These are phyloP conservation scores for Cerastis rubricosa DNA, from an alignment of 2,888 invertebrate species.

Conservation along the genomic window DNA sequence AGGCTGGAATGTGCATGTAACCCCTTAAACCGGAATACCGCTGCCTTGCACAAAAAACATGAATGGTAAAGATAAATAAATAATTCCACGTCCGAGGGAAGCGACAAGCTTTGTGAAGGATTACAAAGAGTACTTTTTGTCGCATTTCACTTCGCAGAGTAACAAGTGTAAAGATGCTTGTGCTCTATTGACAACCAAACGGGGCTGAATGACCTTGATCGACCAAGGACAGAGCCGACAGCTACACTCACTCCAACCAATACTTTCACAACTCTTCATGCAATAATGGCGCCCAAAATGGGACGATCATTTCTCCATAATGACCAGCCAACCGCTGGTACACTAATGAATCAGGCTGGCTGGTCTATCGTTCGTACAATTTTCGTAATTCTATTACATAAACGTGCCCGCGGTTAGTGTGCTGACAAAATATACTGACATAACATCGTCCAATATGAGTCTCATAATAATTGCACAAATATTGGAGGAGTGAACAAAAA, in stretches of 20 bases:
- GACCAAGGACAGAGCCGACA: constrained; percentile 12
- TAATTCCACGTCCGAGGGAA: background rate
- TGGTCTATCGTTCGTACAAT: constrained; percentile 54
- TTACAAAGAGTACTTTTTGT: background rate
- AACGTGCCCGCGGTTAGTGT: constrained; percentile 54
- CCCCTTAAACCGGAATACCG: background rate
- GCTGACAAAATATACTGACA: constrained; percentile 65
- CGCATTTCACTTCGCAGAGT: background rate
- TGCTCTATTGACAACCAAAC: too few species aligned
- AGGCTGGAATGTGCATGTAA: background rate
- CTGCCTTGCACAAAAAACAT: background rate
- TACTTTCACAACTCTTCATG: constrained; percentile 50
- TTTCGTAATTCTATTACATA: constrained; percentile 70
- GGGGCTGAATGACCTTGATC: constrained; percentile 24
- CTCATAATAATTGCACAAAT: constrained; percentile 38
- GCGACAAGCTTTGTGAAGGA: background rate
- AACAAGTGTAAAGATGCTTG: background rate
- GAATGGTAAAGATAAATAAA: background rate
- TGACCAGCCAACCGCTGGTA: constrained; percentile 25
- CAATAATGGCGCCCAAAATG: constrained; percentile 51
- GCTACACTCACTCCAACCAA: constrained; percentile 22
- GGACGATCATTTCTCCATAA: constrained; percentile 61
- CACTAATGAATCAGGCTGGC: constrained; percentile 54
- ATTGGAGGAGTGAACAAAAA: constrained; percentile 3
- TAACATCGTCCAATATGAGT: constrained; percentile 54